Percentiles rank a stretch among this genome's conserved stretches.
phyloP scores from a whole-genome alignment of 64 coral and sea anemone genomes.

The Actinia tenebrosa region DNA sequence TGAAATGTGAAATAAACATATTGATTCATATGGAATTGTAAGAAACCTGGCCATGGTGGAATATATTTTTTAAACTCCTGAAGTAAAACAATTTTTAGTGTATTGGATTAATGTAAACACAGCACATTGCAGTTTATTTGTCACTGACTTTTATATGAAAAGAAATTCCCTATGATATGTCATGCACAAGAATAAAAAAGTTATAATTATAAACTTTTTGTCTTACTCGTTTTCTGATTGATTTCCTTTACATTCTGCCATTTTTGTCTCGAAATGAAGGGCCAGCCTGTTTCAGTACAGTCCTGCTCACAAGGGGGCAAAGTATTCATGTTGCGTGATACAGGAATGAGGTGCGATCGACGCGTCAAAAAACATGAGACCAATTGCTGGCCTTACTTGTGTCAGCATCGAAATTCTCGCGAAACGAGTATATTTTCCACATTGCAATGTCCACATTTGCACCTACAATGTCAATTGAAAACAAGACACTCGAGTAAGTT shows the following conservation, averaged over 20 bases:
- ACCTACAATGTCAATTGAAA: slow-evolving; percentile 4
- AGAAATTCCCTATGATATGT: too few species aligned
- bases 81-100: neutral
- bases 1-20: slow-evolving; percentile 18
- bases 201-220: too few species aligned
- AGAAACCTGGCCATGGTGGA: too few species aligned
- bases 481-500: neutral
- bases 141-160: too few species aligned
- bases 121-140: too few species aligned
- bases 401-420: slow-evolving; percentile 38
- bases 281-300: slow-evolving; percentile 28
- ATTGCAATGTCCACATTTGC: slow-evolving; percentile 27
- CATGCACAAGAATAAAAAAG: too few species aligned
- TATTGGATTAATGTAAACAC: too few species aligned
- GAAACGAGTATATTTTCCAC: neutral
- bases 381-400: slow-evolving; percentile 23
- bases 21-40: too few species aligned
- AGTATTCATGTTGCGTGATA: slow-evolving; percentile 36
- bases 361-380: slow-evolving; percentile 39
- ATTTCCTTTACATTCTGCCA: slow-evolving; percentile 4
- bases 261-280: slow-evolving; percentile 30
- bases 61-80: neutral
- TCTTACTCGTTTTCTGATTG: slow-evolving; percentile 47
- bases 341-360: slow-evolving; percentile 25
- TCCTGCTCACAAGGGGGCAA: slow-evolving; percentile 16